Conservation (phyloP, 1,140 invertebrate genomes). For the Mactra quadrangularis region DNA sequence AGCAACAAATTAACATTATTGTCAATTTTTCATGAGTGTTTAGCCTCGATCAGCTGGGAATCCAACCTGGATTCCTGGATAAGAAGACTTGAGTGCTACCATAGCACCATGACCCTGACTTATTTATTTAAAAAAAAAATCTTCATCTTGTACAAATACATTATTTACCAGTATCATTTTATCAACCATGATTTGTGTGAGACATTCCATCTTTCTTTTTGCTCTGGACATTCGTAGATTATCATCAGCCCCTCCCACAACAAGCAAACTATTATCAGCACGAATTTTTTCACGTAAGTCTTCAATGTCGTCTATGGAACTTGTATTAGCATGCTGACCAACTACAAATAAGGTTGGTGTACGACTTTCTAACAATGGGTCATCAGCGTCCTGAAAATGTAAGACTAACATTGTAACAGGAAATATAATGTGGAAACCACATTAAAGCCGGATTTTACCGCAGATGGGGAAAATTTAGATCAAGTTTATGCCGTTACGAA, state of each 20-base stretch:
- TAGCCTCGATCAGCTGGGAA: too few species aligned
- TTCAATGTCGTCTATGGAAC: conserved; percentile 90
- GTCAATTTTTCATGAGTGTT: too few species aligned
- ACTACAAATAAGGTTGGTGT: conserved; percentile 92
- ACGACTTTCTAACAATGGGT: conserved; percentile 89
- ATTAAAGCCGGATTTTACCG: too few species aligned
- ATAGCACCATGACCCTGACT: too few species aligned
- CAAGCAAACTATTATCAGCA: conserved; percentile 90
- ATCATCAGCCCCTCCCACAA: conserved; percentile 93
- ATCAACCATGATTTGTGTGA: conserved; percentile 93
- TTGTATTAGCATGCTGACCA: conserved; percentile 89
- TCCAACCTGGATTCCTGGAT: too few species aligned
- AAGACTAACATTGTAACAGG: not conserved
- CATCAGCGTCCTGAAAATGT: conserved; percentile 87
- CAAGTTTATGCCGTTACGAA: too few species aligned
- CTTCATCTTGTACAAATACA: too few species aligned
- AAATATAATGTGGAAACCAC: too few species aligned
- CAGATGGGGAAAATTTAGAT: too few species aligned
- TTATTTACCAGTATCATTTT: conserved; percentile 87
- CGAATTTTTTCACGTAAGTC: conserved; percentile 90
- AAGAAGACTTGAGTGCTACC: too few species aligned
- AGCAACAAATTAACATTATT: too few species aligned
- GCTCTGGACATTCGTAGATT: conserved; percentile 88
- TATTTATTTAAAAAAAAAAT: too few species aligned
- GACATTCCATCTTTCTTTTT: conserved; percentile 89